Percentiles rank a stretch among this genome's conserved stretches.
Conservation (phyloP, 2,888 invertebrate species). For the Melanophora roralis region DNA sequence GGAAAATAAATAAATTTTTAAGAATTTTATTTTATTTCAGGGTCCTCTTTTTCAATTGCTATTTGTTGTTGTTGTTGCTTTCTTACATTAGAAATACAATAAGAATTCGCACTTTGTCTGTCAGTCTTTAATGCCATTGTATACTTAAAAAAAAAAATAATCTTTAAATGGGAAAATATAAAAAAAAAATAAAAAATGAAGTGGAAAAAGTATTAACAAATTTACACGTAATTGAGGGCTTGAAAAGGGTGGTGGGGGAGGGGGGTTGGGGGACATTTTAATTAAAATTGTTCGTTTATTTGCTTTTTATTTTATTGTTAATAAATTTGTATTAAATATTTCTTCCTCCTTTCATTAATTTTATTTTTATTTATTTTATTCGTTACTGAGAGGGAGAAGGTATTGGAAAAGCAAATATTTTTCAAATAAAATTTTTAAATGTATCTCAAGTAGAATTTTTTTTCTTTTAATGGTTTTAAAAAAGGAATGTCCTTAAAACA, state of each 20-base stretch:
- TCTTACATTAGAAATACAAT: neutral
- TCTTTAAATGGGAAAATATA: neutral
- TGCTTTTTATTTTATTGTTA: neutral
- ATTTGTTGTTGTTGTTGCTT: too few relatives aligned
- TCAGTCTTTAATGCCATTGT: slow-evolving; percentile 1
- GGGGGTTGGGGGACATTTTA: slow-evolving; percentile 31
- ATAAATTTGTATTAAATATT: slow-evolving; percentile 1
- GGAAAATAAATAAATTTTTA: neutral
- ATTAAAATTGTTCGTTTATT: neutral
- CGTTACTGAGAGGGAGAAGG: too few relatives aligned
- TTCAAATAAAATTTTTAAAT: too few relatives aligned
- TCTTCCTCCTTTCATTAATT: neutral
- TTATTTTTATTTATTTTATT: neutral
- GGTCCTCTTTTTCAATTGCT: too few relatives aligned
- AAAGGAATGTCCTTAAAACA: too few relatives aligned
- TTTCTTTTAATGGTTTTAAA: too few relatives aligned
- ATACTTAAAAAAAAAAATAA: neutral
- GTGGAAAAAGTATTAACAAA: too few relatives aligned
- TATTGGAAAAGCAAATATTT: too few relatives aligned
- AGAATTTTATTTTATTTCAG: too few relatives aligned
- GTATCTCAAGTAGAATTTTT: too few relatives aligned
- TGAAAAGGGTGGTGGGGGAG: too few relatives aligned
- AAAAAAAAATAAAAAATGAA: neutral
- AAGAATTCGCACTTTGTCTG: neutral
- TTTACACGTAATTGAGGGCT: slow-evolving; percentile 39